phyloP scores from a whole-genome alignment of 1,140 invertebrate species.

The Lordiphosa stackelbergi region DNA sequence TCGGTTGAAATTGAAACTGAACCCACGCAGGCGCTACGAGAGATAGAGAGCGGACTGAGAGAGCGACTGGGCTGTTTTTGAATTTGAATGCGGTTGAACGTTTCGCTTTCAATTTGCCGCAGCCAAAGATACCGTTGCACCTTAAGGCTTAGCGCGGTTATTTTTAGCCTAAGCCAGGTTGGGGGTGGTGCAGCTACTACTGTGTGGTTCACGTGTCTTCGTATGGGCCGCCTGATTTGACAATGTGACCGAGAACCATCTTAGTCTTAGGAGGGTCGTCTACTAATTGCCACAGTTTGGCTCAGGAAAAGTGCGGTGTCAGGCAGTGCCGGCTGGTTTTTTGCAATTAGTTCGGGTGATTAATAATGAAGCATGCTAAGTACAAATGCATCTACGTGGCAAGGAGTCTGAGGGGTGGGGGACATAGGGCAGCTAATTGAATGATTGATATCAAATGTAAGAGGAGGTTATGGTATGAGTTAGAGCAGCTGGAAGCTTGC shows the following conservation, averaged over 20 bases:
- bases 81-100: neutral
- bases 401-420: neutral
- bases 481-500: slow-evolving; percentile 1
- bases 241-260: slow-evolving; percentile 37
- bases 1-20: slow-evolving; percentile 9
- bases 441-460: slow-evolving; percentile 2
- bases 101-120: neutral
- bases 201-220: slow-evolving; percentile 20
- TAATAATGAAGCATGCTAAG: slow-evolving; percentile 33
- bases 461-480: neutral
- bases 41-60: slow-evolving; percentile 1
- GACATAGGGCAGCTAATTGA: slow-evolving; percentile 6
- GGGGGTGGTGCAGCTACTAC: neutral
- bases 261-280: neutral
- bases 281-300: slow-evolving; percentile 3
- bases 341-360: slow-evolving; percentile 42
- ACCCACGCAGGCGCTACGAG: slow-evolving; percentile 3
- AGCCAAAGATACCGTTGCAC: slow-evolving; percentile 7
- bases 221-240: slow-evolving; percentile 16
- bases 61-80: neutral
- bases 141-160: slow-evolving; percentile 30
- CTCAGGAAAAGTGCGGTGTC: slow-evolving; percentile 5
- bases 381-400: slow-evolving; percentile 5
- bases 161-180: slow-evolving; percentile 18
- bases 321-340: slow-evolving; percentile 1